Evolutionary conservation across 1,140 invertebrate genomes (phyloP).

Genomic region (Drosophila tristis): DNA sequence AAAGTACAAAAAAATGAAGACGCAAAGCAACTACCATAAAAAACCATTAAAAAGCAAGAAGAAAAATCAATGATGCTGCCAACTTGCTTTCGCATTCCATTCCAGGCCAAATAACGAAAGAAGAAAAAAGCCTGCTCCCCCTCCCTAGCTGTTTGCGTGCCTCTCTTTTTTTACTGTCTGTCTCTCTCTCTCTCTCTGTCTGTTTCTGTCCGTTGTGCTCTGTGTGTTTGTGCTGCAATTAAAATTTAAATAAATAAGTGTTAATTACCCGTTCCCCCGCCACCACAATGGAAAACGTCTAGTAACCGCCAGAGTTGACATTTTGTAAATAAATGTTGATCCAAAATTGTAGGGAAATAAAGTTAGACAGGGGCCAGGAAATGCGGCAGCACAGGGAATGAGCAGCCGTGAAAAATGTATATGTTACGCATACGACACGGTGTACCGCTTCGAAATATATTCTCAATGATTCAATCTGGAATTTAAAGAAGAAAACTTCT

Average conservation of each 20-base stretch:
- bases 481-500: too few species aligned
- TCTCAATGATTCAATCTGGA: too few species aligned
- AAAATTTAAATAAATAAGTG: constrained; percentile 44
- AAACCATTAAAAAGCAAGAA: constrained; percentile 33
- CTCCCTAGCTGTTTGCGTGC: constrained; percentile 16
- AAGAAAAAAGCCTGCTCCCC: background rate
- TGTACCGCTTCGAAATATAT: too few species aligned
- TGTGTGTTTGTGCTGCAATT: constrained; percentile 30
- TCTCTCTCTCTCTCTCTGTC: background rate
- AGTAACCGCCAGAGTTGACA: background rate
- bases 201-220: background rate
- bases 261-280: constrained; percentile 23
- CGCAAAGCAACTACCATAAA: background rate
- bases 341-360: too few species aligned
- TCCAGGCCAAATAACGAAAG: constrained; percentile 41
- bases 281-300: constrained; percentile 2
- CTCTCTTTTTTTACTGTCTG: background rate
- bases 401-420: background rate
- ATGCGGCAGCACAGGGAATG: too few species aligned
- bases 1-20: background rate
- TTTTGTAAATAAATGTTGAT: constrained; percentile 18
- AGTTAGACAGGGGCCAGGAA: background rate
- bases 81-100: constrained; percentile 48
- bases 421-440: constrained; percentile 3
- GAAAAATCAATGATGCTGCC: constrained; percentile 82